These are phyloP conservation scores for Acanthurus lineatus DNA, from an alignment of 2,797 vertebrate species.

Conservation along the genomic window DNA sequence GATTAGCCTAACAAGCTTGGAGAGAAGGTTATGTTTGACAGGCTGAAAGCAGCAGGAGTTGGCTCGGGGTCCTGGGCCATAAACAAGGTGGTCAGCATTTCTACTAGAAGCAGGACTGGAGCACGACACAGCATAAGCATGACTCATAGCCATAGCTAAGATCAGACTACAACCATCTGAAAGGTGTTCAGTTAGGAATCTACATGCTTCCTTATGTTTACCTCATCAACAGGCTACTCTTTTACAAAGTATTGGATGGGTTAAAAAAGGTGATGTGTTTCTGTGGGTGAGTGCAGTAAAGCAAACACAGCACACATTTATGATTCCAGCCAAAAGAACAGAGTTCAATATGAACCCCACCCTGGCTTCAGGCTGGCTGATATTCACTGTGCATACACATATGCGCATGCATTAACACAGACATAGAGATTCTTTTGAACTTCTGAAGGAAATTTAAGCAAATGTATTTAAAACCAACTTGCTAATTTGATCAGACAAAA, in stretches of 20 bases:
- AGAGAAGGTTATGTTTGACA: conserved; percentile 19
- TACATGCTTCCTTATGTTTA: neutral
- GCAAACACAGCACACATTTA: too few relatives aligned
- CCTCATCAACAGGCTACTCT: neutral
- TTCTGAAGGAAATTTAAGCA: neutral
- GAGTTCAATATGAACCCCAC: conserved; percentile 16
- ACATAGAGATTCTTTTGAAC: neutral
- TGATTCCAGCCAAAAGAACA: conserved; percentile 5
- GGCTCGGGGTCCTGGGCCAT: neutral
- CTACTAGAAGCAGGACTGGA: neutral
- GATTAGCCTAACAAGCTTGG: neutral
- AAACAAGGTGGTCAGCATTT: conserved; percentile 7
- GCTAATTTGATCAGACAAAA: neutral
- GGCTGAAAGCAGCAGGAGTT: conserved; percentile 24
- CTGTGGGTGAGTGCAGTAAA: neutral
- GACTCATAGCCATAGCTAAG: conserved; percentile 8
- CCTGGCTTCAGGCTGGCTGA: conserved; percentile 2
- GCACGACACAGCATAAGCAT: neutral
- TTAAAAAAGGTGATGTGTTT: neutral
- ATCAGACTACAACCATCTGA: conserved; percentile 13
- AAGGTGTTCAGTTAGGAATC: neutral
- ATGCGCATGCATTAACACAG: neutral
- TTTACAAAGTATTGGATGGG: neutral
- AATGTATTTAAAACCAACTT: neutral
- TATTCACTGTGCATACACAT: neutral